phyloP scores from a whole-genome alignment of 1,140 invertebrate genomes.

The Vanessa atalanta region DNA sequence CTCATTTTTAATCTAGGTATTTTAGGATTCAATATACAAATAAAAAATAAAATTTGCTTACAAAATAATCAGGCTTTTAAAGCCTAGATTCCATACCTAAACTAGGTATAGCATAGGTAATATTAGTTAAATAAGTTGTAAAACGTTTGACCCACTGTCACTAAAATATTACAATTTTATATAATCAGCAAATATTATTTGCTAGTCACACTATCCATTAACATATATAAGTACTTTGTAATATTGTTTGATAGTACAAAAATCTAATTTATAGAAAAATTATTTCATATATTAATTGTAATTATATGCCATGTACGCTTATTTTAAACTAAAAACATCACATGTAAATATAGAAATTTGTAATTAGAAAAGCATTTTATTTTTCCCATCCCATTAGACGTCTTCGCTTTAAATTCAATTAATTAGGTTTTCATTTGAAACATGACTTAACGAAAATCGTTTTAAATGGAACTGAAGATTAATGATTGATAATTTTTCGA shows the following conservation, averaged over 20 bases:
- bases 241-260: constrained; percentile 81
- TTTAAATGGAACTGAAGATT: no score
- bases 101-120: constrained; percentile 64
- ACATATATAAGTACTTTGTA: constrained; percentile 75
- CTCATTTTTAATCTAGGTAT: constrained; percentile 67
- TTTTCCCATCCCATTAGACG: constrained; percentile 16
- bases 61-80: constrained; percentile 54
- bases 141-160: constrained; percentile 73
- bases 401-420: no score
- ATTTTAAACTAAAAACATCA: constrained; percentile 80
- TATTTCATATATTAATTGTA: constrained; percentile 78
- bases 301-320: constrained; percentile 81
- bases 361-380: constrained; percentile 68
- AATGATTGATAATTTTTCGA: no score
- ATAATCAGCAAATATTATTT: constrained; percentile 78
- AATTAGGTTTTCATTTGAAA: neutral
- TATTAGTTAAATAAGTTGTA: constrained; percentile 59
- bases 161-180: constrained; percentile 67
- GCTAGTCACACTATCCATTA: constrained; percentile 78
- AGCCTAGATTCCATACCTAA: constrained; percentile 67
- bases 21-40: constrained; percentile 51
- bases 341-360: constrained; percentile 80
- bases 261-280: constrained; percentile 79
- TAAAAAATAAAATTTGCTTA: constrained; percentile 49
- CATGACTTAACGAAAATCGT: neutral